Percentiles rank a stretch among this genome's conserved stretches.
phyloP scores from a whole-genome alignment of 1,140 invertebrate genomes.

The Meloidogyne exigua region DNA sequence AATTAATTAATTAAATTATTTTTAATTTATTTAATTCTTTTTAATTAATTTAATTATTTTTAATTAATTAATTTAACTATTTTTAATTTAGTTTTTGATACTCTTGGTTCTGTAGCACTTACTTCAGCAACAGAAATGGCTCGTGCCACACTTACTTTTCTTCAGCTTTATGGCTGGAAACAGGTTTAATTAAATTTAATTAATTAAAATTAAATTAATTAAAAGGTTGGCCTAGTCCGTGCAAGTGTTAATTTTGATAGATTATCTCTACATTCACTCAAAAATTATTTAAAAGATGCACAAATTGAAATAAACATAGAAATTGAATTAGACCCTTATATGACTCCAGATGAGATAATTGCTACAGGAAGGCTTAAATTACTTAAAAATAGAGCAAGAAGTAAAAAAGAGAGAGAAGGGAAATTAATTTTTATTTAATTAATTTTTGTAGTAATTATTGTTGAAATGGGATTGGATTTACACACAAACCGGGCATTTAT shows the following conservation, averaged over 20 bases:
- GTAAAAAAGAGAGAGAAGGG: slow-evolving; percentile 28
- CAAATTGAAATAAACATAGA: slow-evolving; percentile 54
- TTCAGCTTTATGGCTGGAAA: slow-evolving; percentile 60
- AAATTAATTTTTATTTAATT: neutral
- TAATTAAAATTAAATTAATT: neutral
- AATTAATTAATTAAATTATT: neutral
- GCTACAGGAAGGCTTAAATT: slow-evolving; percentile 49
- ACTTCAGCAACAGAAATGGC: slow-evolving; percentile 63
- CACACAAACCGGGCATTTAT: slow-evolving; percentile 56
- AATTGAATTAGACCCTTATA: slow-evolving; percentile 55
- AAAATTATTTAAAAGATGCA: slow-evolving; percentile 52
- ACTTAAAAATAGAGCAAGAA: slow-evolving; percentile 46
- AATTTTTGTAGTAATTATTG: slow-evolving; percentile 36
- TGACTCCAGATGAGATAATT: slow-evolving; percentile 58
- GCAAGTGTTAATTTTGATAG: slow-evolving; percentile 49
- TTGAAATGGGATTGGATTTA: slow-evolving; percentile 59
- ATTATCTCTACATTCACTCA: slow-evolving; percentile 53
- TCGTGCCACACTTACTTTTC: slow-evolving; percentile 54
- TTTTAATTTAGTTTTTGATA: slow-evolving; percentile 55
- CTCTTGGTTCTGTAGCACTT: slow-evolving; percentile 57
- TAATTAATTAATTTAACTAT: neutral
- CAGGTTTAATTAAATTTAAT: slow-evolving; percentile 34
- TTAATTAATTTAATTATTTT: neutral
- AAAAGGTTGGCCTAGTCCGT: slow-evolving; percentile 45
- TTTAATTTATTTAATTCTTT: slow-evolving; percentile 49